These are phyloP conservation scores for Napeogenes inachia DNA, from an alignment of 2,888 invertebrate species.

Conservation along the genomic window DNA sequence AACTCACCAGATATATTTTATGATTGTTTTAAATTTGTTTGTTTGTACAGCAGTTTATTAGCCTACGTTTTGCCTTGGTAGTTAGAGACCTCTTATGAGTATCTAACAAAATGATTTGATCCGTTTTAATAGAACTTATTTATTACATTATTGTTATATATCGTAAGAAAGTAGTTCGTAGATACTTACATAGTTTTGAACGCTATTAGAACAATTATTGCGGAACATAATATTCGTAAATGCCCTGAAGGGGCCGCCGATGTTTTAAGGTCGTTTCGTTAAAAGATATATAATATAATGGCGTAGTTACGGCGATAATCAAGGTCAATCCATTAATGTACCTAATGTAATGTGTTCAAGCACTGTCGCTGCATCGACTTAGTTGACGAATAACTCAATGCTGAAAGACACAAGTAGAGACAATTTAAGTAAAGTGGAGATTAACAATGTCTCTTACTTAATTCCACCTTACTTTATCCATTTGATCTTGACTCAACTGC, in stretches of 20 bases:
- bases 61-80: background rate
- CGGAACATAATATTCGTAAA: background rate
- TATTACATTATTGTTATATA: too few relatives aligned
- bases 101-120: too few relatives aligned
- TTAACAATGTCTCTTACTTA: too few relatives aligned
- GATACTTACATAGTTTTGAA: too few relatives aligned
- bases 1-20: background rate
- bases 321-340: conserved; percentile 30
- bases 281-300: conserved; percentile 15
- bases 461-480: too few relatives aligned
- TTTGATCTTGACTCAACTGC: too few relatives aligned
- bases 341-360: conserved; percentile 28
- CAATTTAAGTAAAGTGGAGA: too few relatives aligned
- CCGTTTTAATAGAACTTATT: too few relatives aligned
- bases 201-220: too few relatives aligned
- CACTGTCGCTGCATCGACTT: background rate
- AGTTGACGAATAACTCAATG: background rate
- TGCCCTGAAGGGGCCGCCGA: conserved; percentile 22
- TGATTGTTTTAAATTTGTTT: background rate
- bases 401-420: background rate
- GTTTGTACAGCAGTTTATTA: conserved; percentile 4
- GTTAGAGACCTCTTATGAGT: too few relatives aligned
- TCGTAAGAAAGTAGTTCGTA: too few relatives aligned
- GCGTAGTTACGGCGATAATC: conserved; percentile 24
- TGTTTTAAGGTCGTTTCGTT: conserved; percentile 18